Evolutionary conservation across 2,888 invertebrate genomes (phyloP), one percentile per base, ranked within the genome.

Genomic region (Morinoia aosen): DNA sequence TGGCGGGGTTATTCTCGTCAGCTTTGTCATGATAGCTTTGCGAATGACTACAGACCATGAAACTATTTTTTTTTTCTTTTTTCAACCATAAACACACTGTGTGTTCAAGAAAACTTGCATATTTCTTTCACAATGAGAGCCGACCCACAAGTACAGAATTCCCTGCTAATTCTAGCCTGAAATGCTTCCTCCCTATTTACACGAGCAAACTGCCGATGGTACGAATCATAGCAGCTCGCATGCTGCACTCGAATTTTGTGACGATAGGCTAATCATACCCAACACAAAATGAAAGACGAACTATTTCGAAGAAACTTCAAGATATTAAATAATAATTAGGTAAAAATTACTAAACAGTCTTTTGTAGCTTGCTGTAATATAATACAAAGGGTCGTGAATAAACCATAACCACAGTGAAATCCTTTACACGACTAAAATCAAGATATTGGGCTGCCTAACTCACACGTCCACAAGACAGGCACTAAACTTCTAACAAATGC

Each of bases 281-380:
- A 76, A 76, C 19, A 76, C 76, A 76, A 76, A 76, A 33, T 76
- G 19, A 76, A 76, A 76, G 76, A 76, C 76, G 19, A 61, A 61
- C 61, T 25, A 76, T 33, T 76, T 76, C 33, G 76, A 76, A 76
- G 76, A 33, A 76, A 76, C 76, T 76, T 33, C 8, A 33, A 76
- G 25, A 76, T 33, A 76, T 76, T 76, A 76, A 76, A 76, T 76
- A 76, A 76, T 33, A 76, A 76, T 76, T 90, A 90, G 90, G 19
- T 90, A 40, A 90, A 90, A 90, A 19, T 40, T 40, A 90, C 19
- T 40, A 90, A 39, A 40, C 16, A 39, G 90, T 90, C 90, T 90
- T 90, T 90, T 90, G 39, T 90, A 90, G 90, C 90, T 90, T 90
- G 40, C 90, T 48, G 90, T 16, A 25, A 76, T 33, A 90, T 40